Base-by-base conservation (phyloP, 2,113 vertebrate species). In the Telmatochromis sp. region DNA sequence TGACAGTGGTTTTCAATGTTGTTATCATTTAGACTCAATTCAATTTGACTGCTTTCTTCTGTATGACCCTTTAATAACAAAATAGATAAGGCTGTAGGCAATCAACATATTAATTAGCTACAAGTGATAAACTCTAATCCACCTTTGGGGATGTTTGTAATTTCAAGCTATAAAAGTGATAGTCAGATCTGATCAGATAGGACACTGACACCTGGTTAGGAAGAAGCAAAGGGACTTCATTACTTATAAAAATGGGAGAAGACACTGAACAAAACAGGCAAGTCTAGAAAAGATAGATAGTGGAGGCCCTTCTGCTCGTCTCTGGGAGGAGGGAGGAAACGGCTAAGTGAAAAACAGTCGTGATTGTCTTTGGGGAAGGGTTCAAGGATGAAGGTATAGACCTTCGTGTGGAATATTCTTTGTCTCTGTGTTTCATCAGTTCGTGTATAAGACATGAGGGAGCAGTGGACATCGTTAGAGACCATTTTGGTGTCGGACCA, bases 111-210 rank as follows among this genome's bases (percentile, higher is more conserved):
- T 78, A 78, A 78, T 78, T 49, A 78, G 45, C 10, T 51, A n/a
- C 15, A 78, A 78, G 45, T n/a, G 73, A 78, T 51, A 51, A 78
- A n/a, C 45, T n/a, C 45, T 78, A n/a, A 78, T 78, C 45, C 17
- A 31, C 73, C 73, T 33, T 78, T 45, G 9, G 42, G 42, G 23
- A 49, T 31, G 42, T 75, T 28, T 47, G 23, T 28, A 45, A 17
- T 75, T 47, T 75, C 21, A 28, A 17, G 10, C 42, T 28, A 28
- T 75, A 28, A 75, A 75, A 75, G 9, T 28, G 70, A 47, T 47
- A 28, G 40, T 5, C 6, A 47, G 40, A 75, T 42, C 37, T 42
- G n/a, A 23, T 4, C 35, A 1, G 37, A 26, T 5, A 70, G 35
- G 35, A 42, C 35, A 0, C 35, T 42, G n/a, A 70, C 60, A 1